Percentiles rank a stretch among this genome's conserved stretches.
phyloP scores from a whole-genome alignment of 2,113 vertebrate species.

The Ceratotherium simum region DNA sequence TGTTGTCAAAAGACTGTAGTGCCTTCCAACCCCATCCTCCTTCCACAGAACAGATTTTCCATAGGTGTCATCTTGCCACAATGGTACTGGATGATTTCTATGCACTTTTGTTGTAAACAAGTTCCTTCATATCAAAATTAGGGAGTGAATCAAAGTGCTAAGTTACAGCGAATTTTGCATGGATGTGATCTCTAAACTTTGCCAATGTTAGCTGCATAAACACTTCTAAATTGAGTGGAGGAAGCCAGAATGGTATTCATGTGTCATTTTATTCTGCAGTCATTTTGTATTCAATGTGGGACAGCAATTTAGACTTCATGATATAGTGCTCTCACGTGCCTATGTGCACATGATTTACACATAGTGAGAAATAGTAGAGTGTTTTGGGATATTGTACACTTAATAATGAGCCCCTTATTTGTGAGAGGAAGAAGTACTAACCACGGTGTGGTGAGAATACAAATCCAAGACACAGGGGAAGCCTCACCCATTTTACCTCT shows the following conservation, averaged over 20 bases:
- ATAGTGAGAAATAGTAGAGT: accelerated
- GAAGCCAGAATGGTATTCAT: not conserved
- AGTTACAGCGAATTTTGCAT: not conserved
- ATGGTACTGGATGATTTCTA: not conserved
- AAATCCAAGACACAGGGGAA: not conserved
- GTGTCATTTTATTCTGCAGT: not conserved
- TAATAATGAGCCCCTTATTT: not conserved
- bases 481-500: not conserved
- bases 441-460: not conserved
- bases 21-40: not conserved
- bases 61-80: not conserved
- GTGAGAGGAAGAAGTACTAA: not conserved
- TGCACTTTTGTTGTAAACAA: not conserved
- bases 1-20: not conserved
- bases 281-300: not conserved
- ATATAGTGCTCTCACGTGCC: accelerated
- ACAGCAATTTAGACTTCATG: not conserved
- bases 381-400: not conserved
- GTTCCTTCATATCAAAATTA: not conserved
- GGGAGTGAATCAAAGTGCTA: not conserved
- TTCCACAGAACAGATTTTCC: not conserved
- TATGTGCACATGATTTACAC: accelerated
- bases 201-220: not conserved
- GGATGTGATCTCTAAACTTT: not conserved
- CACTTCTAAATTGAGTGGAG: not conserved